A percentile compares a stretch with the other conserved stretches of the same genome.
Conservation (phyloP, 2,797 vertebrate species). For the Pelobates cultripes region DNA sequence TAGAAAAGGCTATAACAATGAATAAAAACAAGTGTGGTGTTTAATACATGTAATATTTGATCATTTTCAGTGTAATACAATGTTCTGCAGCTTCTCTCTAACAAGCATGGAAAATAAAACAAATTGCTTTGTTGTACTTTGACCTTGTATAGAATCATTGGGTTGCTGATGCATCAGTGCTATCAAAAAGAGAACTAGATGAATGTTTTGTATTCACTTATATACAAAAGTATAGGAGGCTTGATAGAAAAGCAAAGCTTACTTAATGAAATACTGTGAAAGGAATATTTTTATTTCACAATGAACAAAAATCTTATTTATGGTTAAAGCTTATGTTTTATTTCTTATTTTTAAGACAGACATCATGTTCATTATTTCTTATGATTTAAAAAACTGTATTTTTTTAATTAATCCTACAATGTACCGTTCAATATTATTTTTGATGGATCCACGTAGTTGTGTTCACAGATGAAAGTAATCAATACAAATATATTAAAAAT, state of each 20-base stretch:
- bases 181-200: not conserved
- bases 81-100: not conserved
- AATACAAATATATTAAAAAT: too few relatives aligned
- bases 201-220: not conserved
- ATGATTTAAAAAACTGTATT: too few relatives aligned
- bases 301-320: not conserved
- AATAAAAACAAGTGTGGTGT: not conserved
- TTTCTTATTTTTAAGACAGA: not conserved
- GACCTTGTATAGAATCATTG: slow-evolving; percentile 8
- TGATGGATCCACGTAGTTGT: too few relatives aligned
- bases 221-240: not conserved
- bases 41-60: not conserved
- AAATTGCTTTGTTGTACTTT: slow-evolving; percentile 1
- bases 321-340: not conserved
- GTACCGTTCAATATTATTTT: too few relatives aligned
- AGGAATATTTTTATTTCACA: not conserved
- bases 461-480: too few relatives aligned
- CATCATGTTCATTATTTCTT: too few relatives aligned
- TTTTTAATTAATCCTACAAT: too few relatives aligned
- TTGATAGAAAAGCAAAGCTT: not conserved
- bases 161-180: not conserved
- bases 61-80: not conserved
- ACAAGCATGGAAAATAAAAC: slow-evolving; percentile 10
- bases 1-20: not conserved
- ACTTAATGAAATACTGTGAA: not conserved